Conservation (phyloP, 2,113 vertebrate genomes). For the Bostrychus sinensis region DNA sequence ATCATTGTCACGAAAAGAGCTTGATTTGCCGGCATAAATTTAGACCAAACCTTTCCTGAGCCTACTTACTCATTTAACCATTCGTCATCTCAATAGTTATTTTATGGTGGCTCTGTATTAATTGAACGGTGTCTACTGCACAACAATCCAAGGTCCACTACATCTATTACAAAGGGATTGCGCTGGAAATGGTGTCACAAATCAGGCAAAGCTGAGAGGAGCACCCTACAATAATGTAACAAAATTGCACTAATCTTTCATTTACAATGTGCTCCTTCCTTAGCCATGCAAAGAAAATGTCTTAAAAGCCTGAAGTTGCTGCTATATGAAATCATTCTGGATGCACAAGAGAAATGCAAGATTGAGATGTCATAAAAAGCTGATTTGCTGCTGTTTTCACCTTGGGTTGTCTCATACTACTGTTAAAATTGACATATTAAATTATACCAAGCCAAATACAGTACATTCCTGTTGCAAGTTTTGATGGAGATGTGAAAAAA, state of each 20-base stretch:
- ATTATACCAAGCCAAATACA: neutral
- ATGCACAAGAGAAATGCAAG: conserved; percentile 30
- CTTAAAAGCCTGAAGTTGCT: conserved; percentile 47
- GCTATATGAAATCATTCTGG: conserved; percentile 34
- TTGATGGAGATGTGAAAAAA: neutral
- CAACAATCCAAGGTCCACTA: conserved; percentile 74
- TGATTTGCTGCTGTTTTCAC: conserved; percentile 26
- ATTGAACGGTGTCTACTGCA: conserved; percentile 75
- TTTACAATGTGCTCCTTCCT: conserved; percentile 62
- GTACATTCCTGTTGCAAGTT: neutral
- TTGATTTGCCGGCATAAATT: conserved; percentile 67
- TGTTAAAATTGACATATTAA: conserved; percentile 10
- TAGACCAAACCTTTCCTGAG: conserved; percentile 44
- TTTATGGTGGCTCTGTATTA: conserved; percentile 75
- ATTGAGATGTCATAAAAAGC: conserved; percentile 9
- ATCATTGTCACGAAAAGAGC: conserved; percentile 65
- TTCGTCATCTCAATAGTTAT: conserved; percentile 77
- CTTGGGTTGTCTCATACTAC: neutral
- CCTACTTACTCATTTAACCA: conserved; percentile 69
- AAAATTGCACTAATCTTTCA: conserved; percentile 74
- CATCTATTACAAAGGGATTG: conserved; percentile 69
- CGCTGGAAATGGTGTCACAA: conserved; percentile 67
- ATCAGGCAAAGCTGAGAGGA: conserved; percentile 71
- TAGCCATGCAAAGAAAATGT: conserved; percentile 68
- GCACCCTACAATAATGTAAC: conserved; percentile 71